Percentiles rank a stretch among this genome's conserved stretches.
phyloP scores from a whole-genome alignment of 2,113 vertebrate genomes.

The Corythoichthys haematopterus region DNA sequence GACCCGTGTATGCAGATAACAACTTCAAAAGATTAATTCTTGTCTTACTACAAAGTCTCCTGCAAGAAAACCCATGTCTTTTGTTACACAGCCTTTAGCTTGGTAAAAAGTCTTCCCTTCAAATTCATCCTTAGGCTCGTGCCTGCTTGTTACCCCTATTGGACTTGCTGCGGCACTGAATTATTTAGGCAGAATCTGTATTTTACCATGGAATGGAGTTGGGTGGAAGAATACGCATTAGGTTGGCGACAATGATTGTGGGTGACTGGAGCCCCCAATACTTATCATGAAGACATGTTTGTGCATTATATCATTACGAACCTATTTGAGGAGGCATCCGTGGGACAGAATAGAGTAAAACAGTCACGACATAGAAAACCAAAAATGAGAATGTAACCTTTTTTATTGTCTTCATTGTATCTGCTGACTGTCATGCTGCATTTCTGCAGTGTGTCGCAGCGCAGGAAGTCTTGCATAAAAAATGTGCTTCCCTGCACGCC shows the following conservation, averaged over 20 bases:
- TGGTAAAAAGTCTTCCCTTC: conserved; percentile 52
- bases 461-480: conserved; percentile 40
- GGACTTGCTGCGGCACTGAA: conserved; percentile 51
- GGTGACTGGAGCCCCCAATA: conserved; percentile 26
- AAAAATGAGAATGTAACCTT: conserved; percentile 4
- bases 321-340: neutral
- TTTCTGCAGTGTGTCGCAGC: conserved; percentile 44
- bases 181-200: conserved; percentile 61
- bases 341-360: conserved; percentile 7
- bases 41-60: conserved; percentile 55
- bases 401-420: conserved; percentile 13
- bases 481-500: conserved; percentile 53
- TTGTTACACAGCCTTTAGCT: conserved; percentile 62
- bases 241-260: conserved; percentile 20
- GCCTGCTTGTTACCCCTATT: conserved; percentile 40
- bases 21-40: conserved; percentile 70
- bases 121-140: conserved; percentile 59
- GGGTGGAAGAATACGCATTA: conserved; percentile 43
- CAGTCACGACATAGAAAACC: neutral
- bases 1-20: conserved; percentile 55
- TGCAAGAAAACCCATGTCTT: conserved; percentile 40
- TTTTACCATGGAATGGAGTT: conserved; percentile 46
- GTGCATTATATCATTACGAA: conserved; percentile 30
- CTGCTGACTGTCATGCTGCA: conserved; percentile 9
- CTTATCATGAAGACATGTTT: conserved; percentile 37